Percentiles rank a stretch among this genome's conserved stretches.
These are phyloP conservation scores for Pogonocichla stellata DNA, from an alignment of 2,113 vertebrate species.

Conservation along the genomic window DNA sequence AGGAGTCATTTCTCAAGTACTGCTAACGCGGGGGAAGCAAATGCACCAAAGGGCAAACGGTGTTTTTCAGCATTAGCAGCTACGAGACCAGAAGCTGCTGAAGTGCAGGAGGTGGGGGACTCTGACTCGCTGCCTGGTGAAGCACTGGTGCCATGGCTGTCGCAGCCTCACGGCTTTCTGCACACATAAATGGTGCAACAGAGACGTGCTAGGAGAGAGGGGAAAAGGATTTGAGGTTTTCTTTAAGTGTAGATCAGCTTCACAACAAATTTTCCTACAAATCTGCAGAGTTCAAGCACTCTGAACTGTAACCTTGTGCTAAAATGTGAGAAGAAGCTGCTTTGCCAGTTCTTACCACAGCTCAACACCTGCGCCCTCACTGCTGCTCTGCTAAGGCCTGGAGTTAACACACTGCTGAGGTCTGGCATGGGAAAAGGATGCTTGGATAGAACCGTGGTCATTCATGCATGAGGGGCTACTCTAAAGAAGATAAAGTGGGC, in stretches of 20 bases:
- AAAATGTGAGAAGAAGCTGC: background rate
- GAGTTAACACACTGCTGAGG: background rate
- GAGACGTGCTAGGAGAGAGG: background rate
- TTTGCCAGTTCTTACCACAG: background rate
- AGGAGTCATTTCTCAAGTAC: background rate
- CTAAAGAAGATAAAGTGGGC: background rate
- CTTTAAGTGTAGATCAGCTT: background rate
- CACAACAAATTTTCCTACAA: background rate
- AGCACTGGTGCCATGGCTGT: background rate
- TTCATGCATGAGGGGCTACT: background rate
- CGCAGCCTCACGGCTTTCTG: background rate
- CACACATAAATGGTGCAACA: background rate
- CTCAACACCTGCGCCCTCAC: accelerated
- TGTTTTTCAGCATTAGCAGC: background rate
- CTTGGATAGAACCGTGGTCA: background rate
- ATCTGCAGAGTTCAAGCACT: background rate
- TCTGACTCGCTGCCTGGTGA: background rate
- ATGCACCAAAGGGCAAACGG: background rate
- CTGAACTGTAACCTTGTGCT: background rate
- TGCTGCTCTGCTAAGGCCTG: background rate
- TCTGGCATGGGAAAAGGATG: background rate
- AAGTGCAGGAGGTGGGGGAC: background rate
- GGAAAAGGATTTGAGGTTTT: background rate
- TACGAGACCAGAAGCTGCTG: background rate
- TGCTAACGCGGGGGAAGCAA: background rate